Evolutionary conservation across 2,888 invertebrate genomes (phyloP).

Genomic region (Prionchulus punctatus): DNA sequence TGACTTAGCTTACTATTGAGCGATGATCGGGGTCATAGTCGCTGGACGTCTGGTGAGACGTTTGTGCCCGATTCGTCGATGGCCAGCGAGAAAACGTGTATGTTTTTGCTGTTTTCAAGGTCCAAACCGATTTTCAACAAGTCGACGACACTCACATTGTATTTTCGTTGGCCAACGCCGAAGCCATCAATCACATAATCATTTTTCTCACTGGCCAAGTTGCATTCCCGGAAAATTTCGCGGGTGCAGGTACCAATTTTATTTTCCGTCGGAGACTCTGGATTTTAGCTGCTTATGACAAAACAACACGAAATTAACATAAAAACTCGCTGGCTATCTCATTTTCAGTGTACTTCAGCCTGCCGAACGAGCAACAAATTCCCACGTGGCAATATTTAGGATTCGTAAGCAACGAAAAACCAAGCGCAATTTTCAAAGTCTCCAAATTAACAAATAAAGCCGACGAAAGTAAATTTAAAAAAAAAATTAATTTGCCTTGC

Average conservation of each 20-base stretch:
- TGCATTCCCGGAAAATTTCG: conserved; percentile 24
- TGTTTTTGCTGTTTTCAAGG: conserved; percentile 9
- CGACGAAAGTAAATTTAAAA: neutral
- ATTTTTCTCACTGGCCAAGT: conserved; percentile 27
- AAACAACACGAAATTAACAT: no score
- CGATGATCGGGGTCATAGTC: no score
- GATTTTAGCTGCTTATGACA: no score
- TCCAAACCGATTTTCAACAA: conserved; percentile 11
- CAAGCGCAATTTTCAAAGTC: conserved; percentile 91
- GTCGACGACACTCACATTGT: conserved; percentile 11
- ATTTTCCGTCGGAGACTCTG: neutral
- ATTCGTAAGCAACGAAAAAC: conserved; percentile 76
- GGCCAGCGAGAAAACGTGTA: no score
- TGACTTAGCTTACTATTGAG: no score
- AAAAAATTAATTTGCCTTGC: neutral
- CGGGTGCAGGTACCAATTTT: conserved; percentile 22
- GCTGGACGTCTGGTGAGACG: no score
- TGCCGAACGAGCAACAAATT: conserved; percentile 69
- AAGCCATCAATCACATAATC: conserved; percentile 26
- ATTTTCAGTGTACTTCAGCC: conserved; percentile 65
- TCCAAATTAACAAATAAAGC: conserved; percentile 41
- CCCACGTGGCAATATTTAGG: conserved; percentile 71
- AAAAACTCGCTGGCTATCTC: conserved; percentile 17
- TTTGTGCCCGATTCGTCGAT: no score
- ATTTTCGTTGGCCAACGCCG: conserved; percentile 16